Percentiles rank a stretch among this genome's conserved stretches.
Conservation (phyloP, 2,113 vertebrate species). For the Chaetorhynchus papuensis region DNA sequence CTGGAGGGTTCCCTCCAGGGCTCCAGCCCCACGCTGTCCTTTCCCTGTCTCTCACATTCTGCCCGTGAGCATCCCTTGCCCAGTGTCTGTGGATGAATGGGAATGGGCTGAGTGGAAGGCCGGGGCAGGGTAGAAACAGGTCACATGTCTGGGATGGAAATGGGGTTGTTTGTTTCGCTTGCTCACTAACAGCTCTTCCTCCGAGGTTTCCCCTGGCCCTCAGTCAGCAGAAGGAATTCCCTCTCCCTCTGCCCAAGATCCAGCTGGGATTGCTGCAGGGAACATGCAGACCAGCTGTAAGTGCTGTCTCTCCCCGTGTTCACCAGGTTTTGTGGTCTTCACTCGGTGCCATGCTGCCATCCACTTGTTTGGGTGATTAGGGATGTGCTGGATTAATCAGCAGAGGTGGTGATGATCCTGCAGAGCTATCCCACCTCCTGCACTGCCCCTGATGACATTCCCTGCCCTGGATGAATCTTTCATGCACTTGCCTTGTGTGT, state of each 20-base stretch:
- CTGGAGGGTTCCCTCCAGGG: rapidly evolving
- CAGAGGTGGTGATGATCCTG: not conserved
- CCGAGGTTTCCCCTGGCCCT: not conserved
- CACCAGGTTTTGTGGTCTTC: not conserved
- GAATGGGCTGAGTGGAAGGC: not conserved
- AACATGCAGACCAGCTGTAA: not conserved
- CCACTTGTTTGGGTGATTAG: not conserved
- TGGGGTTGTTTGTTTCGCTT: not conserved
- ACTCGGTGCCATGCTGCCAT: not conserved
- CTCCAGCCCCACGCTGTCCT: rapidly evolving
- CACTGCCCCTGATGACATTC: not conserved
- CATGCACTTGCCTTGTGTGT: not conserved
- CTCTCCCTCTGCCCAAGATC: not conserved
- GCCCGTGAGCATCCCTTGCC: rapidly evolving
- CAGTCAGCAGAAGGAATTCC: conserved; percentile 27
- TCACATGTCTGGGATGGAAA: not conserved
- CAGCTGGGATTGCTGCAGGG: not conserved
- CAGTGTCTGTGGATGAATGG: not conserved
- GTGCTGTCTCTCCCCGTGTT: not conserved
- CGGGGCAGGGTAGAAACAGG: rapidly evolving
- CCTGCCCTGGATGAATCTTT: not conserved
- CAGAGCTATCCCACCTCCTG: not conserved
- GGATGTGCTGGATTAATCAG: not conserved
- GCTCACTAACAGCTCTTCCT: not conserved
- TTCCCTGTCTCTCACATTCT: not conserved